Percentiles rank a stretch among this genome's conserved stretches.
phyloP scores from a whole-genome alignment of 2,797 vertebrate species.

The Falco peregrinus region DNA sequence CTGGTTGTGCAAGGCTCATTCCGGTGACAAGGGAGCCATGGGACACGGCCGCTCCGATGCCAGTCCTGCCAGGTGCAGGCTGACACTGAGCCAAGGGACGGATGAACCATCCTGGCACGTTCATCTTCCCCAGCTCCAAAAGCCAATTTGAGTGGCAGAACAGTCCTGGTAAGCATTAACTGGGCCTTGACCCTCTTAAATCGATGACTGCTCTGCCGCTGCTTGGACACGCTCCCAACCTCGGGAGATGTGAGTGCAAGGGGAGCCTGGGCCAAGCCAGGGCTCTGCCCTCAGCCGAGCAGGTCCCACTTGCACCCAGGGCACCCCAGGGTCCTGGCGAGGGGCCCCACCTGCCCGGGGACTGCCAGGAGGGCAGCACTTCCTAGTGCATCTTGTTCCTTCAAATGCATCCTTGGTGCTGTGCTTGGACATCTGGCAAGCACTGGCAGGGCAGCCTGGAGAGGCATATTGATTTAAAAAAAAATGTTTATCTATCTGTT shows the following conservation, averaged over 20 bases:
- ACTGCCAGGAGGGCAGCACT: not conserved
- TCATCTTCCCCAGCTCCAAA: not conserved
- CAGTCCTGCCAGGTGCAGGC: not conserved
- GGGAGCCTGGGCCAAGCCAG: not conserved
- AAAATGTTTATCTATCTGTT: not conserved
- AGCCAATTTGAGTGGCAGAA: not conserved
- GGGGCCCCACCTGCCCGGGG: fast-evolving
- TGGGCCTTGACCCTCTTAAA: not conserved
- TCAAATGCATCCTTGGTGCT: not conserved
- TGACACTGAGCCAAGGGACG: not conserved
- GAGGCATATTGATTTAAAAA: not conserved
- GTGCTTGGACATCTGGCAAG: fast-evolving
- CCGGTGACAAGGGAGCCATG: fast-evolving
- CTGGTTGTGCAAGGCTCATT: not conserved
- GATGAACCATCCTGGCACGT: fast-evolving
- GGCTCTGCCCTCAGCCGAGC: not conserved
- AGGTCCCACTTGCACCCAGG: not conserved
- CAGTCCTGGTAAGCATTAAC: not conserved
- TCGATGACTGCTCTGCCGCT: not conserved
- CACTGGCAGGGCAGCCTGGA: fast-evolving
- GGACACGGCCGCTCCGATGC: not conserved
- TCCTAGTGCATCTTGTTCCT: not conserved
- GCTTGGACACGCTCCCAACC: not conserved
- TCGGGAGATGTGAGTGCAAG: not conserved
- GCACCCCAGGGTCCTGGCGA: fast-evolving